A percentile compares a stretch with the other conserved stretches of the same genome.
Conservation (phyloP, 1,140 invertebrate species). For the Steinernema feltiae region DNA sequence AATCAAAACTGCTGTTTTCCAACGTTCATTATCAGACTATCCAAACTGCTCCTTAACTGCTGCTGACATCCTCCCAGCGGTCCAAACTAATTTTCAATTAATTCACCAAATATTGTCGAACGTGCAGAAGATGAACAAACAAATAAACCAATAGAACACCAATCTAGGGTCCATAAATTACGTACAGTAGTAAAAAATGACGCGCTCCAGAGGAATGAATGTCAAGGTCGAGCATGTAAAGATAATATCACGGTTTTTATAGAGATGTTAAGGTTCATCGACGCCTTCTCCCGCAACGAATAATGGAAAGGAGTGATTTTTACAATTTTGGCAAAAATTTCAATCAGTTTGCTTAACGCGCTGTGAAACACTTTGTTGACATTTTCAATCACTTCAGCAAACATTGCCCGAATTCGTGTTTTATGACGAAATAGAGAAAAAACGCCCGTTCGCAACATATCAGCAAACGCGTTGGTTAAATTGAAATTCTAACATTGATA, state of each 20-base stretch:
- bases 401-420: not conserved
- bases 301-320: too few relatives aligned
- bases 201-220: not conserved
- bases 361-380: not conserved
- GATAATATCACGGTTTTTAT: constrained; percentile 1
- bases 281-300: too few relatives aligned
- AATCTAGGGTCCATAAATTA: not conserved
- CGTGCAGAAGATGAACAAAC: not conserved
- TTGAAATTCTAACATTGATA: too few relatives aligned
- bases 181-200: not conserved
- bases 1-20: too few relatives aligned
- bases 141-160: too few relatives aligned
- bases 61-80: too few relatives aligned
- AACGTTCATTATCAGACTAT: too few relatives aligned
- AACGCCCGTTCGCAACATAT: not conserved
- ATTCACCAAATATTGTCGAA: too few relatives aligned
- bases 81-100: too few relatives aligned
- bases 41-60: too few relatives aligned
- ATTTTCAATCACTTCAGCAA: constrained; percentile 11
- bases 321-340: not conserved
- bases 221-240: not conserved
- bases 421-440: not conserved
- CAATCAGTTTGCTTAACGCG: not conserved
- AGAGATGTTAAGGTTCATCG: not conserved
- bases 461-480: too few relatives aligned